phyloP scores from a whole-genome alignment of 2,888 invertebrate genomes.

The Myathropa florea region DNA sequence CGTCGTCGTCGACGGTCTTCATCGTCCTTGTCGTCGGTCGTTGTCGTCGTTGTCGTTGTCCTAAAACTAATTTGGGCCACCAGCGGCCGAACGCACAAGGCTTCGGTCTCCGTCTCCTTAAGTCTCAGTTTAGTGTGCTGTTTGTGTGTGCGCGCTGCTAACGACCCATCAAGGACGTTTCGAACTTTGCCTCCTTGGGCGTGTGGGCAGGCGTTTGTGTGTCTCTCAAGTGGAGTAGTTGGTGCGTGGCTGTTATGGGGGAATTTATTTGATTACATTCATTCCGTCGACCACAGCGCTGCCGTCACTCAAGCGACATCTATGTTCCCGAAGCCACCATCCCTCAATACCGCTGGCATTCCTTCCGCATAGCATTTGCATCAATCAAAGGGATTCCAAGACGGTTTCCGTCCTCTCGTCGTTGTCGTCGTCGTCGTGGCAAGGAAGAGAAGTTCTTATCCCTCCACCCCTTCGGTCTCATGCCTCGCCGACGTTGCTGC shows the following conservation, averaged over 20 bases:
- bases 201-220: neutral
- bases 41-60: neutral
- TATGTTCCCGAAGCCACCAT: conserved; percentile 27
- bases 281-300: conserved; percentile 51
- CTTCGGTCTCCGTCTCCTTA: neutral
- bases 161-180: conserved; percentile 67
- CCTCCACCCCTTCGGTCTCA: neutral
- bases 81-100: neutral
- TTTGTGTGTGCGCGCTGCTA: conserved; percentile 32
- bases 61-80: neutral
- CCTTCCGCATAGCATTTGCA: conserved; percentile 64
- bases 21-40: conserved; percentile 6
- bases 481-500: neutral
- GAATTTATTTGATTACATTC: conserved; percentile 57
- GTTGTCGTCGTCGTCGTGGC: neutral
- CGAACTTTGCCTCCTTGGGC: conserved; percentile 38
- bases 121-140: conserved; percentile 2
- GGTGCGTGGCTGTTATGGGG: conserved; percentile 1
- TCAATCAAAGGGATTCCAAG: conserved; percentile 66
- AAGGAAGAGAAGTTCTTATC: conserved; percentile 9
- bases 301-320: conserved; percentile 38
- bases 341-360: conserved; percentile 33
- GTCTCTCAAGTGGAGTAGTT: neutral
- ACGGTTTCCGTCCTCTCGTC: conserved; percentile 13
- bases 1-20: neutral